phyloP scores from a whole-genome alignment of 2,113 vertebrate genomes.

The Takifugu flavidus region DNA sequence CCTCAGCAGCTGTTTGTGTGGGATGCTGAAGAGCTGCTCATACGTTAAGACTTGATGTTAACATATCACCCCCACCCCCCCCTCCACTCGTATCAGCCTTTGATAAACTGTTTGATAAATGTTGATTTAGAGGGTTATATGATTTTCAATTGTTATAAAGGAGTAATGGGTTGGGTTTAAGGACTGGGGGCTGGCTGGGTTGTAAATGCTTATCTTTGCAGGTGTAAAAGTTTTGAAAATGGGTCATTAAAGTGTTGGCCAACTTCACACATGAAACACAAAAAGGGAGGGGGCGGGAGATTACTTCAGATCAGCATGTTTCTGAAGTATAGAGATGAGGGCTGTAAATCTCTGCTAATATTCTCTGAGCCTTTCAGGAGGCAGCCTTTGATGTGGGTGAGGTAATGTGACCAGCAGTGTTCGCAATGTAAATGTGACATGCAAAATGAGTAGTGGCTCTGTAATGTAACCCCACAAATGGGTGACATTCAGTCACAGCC shows the following conservation, averaged over 20 bases:
- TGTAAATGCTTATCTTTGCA: slow-evolving; percentile 71
- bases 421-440: slow-evolving; percentile 73
- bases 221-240: slow-evolving; percentile 75
- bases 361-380: slow-evolving; percentile 69
- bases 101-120: slow-evolving; percentile 64
- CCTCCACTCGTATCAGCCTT: slow-evolving; percentile 39
- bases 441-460: slow-evolving; percentile 48
- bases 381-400: slow-evolving; percentile 76
- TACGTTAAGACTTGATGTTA: slow-evolving; percentile 42
- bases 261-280: slow-evolving; percentile 63
- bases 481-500: slow-evolving; percentile 20
- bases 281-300: slow-evolving; percentile 42
- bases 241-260: slow-evolving; percentile 66
- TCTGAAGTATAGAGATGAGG: slow-evolving; percentile 58
- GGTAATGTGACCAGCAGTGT: slow-evolving; percentile 73
- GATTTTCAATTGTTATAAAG: slow-evolving; percentile 64
- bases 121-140: slow-evolving; percentile 52
- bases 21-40: not conserved
- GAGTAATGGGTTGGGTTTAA: slow-evolving; percentile 42
- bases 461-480: slow-evolving; percentile 33
- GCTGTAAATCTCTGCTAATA: slow-evolving; percentile 71
- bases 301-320: slow-evolving; percentile 68
- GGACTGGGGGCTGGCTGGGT: slow-evolving; percentile 42
- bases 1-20: not conserved
- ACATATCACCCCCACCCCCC: slow-evolving; percentile 18